Evolutionary conservation across 2,888 invertebrate species (phyloP).

Genomic region (Formica aserva): DNA sequence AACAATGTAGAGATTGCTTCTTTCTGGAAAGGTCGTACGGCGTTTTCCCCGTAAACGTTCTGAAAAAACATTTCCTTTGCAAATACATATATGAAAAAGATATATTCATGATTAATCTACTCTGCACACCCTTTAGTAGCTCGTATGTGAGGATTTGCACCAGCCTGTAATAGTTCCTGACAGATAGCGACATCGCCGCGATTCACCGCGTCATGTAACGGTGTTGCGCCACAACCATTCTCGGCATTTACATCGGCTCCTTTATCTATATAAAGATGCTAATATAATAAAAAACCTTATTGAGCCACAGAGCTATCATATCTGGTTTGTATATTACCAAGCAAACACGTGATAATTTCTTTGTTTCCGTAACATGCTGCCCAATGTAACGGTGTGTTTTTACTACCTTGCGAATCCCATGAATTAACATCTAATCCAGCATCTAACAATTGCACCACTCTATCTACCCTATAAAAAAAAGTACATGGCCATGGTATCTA

Average conservation of each 20-base stretch:
- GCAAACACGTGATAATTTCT: conserved; percentile 87
- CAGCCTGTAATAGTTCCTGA: conserved; percentile 87
- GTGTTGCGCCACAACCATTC: conserved; percentile 88
- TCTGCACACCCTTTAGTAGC: conserved; percentile 86
- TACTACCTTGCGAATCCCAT: conserved; percentile 88
- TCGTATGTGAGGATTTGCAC: conserved; percentile 87
- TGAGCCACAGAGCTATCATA: background rate
- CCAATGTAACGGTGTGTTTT: conserved; percentile 89
- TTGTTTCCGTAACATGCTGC: conserved; percentile 88
- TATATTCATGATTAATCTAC: background rate
- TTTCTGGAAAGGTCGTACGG: conserved; percentile 81
- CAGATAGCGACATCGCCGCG: conserved; percentile 87
- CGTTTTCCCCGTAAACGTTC: conserved; percentile 84
- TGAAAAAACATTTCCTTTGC: conserved; percentile 59
- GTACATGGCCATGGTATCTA: background rate
- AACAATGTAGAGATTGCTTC: conserved; percentile 78
- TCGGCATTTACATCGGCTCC: conserved; percentile 88
- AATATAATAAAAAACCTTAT: conserved; percentile 8
- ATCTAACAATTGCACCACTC: conserved; percentile 87
- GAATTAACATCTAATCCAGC: conserved; percentile 88
- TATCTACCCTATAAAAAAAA: conserved; percentile 85
- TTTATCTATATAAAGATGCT: conserved; percentile 84
- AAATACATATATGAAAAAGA: background rate
- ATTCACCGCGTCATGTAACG: conserved; percentile 88
- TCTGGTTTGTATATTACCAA: conserved; percentile 84